phyloP scores from a whole-genome alignment of 2,113 vertebrate genomes.

The Meriones unguiculatus region DNA sequence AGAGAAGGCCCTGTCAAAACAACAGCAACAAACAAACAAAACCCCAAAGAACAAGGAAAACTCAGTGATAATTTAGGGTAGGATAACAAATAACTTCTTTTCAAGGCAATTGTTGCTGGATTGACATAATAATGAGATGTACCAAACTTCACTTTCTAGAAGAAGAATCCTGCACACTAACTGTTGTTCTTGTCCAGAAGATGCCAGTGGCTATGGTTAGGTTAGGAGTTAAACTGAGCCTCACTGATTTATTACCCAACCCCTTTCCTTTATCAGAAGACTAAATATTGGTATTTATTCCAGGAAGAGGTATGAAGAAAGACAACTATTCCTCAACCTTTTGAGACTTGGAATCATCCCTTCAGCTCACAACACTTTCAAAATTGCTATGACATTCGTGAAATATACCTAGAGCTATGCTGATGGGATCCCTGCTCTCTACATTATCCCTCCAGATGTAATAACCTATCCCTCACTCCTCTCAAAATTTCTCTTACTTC shows the following conservation, averaged over 20 bases:
- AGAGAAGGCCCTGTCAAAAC: background rate
- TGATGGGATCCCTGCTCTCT: background rate
- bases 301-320: background rate
- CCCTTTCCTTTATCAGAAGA: background rate
- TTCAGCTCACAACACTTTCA: conserved; percentile 15
- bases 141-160: conserved; percentile 22
- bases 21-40: background rate
- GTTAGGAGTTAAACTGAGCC: background rate
- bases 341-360: conserved; percentile 8
- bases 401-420: background rate
- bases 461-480: background rate
- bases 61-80: background rate
- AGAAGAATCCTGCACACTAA: conserved; percentile 26
- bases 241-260: conserved; percentile 30
- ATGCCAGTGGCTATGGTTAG: background rate
- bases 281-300: conserved; percentile 19
- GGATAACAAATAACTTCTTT: conserved; percentile 19
- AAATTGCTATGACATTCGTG: too few relatives aligned
- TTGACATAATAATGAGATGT: background rate
- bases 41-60: background rate
- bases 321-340: background rate
- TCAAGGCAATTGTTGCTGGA: conserved; percentile 42
- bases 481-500: conserved; percentile 20
- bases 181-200: conserved; percentile 23
- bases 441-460: conserved; percentile 14